Base-by-base conservation (phyloP, 1,140 invertebrate species). In the Drosophila pachea region DNA sequence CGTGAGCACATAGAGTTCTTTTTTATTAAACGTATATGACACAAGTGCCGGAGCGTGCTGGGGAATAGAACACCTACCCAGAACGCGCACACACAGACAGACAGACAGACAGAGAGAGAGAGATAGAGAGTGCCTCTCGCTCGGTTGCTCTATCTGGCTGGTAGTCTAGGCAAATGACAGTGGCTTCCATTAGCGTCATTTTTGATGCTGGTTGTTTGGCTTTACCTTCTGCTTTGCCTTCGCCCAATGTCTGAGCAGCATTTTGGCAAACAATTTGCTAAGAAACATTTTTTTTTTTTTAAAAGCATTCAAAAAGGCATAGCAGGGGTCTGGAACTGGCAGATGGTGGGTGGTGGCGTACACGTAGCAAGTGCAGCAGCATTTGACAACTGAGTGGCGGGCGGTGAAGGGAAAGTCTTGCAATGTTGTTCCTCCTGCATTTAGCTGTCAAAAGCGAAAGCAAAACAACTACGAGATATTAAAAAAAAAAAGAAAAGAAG, bases 231-330 rank as follows among this genome's bases (percentile, higher is more conserved):
- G n/a, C 49, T 59, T 14, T 50, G 47, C 42, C 52, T 53, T 54
- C 47, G 11, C 36, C 45, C 64, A 48, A 63, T 68, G 74, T 72
- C 71, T 73, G 65, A 55, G 66, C 60, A 65, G 79, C 73, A 68
- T 86, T 84, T 84, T 79, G 76, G 81, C 79, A 73, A 84, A 79
- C 79, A 86, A 86, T 86, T 84, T 84, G 79, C 76, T 79, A 74
- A 79, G 83, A 79, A 84, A 84, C 63, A 78, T 84, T 86, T 79
- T 84, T 78, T 74, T 75, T 84, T 86, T 79, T 84, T 78, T 74
- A 73, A 84, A 79, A 84, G 76, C 76, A 56, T 35, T 43, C 52
- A 9, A 32, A 16, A 7, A n/a, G 31, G 35, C 29, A 6, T 33
- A 11, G n/a, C 29, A 47, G 2, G 22, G 14, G 11, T 12, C 7